phyloP scores from a whole-genome alignment of 2,113 vertebrate genomes.

The Spea multiplicata region DNA sequence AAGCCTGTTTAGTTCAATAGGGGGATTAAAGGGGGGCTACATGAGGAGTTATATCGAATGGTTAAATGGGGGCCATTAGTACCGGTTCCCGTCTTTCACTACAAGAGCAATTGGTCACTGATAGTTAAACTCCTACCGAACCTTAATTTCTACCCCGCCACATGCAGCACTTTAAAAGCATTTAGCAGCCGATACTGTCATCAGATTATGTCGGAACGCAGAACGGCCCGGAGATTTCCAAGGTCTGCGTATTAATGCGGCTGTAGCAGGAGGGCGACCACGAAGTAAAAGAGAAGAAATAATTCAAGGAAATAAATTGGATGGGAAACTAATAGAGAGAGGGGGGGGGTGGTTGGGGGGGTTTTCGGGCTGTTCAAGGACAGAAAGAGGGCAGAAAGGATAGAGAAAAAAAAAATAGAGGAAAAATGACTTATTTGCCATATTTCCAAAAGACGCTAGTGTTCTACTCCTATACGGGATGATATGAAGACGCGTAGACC shows the following conservation, averaged over 20 bases:
- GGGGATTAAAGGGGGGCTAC: no score
- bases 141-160: constrained; percentile 32
- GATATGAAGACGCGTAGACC: no score
- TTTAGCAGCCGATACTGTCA: constrained; percentile 42
- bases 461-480: no score
- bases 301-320: not conserved
- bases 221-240: constrained; percentile 13
- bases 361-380: no score
- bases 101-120: constrained; percentile 12
- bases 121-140: constrained; percentile 31
- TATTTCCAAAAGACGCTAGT: no score
- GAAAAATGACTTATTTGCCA: no score
- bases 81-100: constrained; percentile 1
- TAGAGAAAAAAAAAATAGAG: not conserved
- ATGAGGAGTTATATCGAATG: not conserved
- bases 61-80: not conserved
- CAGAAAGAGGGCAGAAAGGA: not conserved
- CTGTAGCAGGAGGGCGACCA: constrained; percentile 15
- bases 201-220: constrained; percentile 26
- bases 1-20: no score
- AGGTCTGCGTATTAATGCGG: constrained; percentile 16
- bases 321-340: not conserved
- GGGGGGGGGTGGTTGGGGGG: not conserved
- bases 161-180: constrained; percentile 40
- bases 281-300: not conserved